Evolutionary conservation across 1,140 invertebrate species (phyloP), one percentile per base, ranked within the genome.

Genomic region (Drosophila mojavensis): DNA sequence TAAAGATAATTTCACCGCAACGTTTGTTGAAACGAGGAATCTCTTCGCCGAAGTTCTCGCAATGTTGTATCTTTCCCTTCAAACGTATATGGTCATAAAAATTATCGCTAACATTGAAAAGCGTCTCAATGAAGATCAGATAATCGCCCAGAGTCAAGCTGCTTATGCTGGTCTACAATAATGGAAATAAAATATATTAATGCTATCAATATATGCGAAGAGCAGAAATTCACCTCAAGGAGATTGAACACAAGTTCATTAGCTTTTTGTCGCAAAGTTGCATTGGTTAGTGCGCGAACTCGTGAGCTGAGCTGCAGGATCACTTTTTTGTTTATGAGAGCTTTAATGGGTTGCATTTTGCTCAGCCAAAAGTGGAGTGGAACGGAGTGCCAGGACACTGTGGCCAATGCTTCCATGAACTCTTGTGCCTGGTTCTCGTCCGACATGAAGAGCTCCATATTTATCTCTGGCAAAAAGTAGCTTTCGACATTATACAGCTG

Each of bases 371-470:
- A 66, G 41, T 78, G 60, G n/a, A 92, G 28, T 1, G 91, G 86
- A 5, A 91, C 79, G 10, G 79, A 69, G 28, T 82, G 80, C 80
- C 91, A 92, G 2, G 74, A 62, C 6, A 92, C 64, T 41, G 60
- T 47, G 0, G 33, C 56, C 0, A 92, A 36, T 15, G 69, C 45
- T 17, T 77, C 45, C 4, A 89, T 39, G 53, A 92, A 61, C 11
- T 24, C 11, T 4, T 50, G 33, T 2, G 3, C 26, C 50, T 47
- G 63, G 2, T 1, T 36, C 15, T 50, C 24, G 20, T 55, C 41
- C 0, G 43, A 15, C 50, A 75, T 50, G 24, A 79, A 78, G 13
- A 51, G 11, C 0, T 5, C 26, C 13, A 77, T 61, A n/a, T 60
- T 36, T 30, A 67, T 9, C 5, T 39, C 13, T 0, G 79, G 61